Evolutionary conservation across 2,797 vertebrate species (phyloP), one percentile per base, ranked within the genome.

Genomic region (Sciurus vulgaris): DNA sequence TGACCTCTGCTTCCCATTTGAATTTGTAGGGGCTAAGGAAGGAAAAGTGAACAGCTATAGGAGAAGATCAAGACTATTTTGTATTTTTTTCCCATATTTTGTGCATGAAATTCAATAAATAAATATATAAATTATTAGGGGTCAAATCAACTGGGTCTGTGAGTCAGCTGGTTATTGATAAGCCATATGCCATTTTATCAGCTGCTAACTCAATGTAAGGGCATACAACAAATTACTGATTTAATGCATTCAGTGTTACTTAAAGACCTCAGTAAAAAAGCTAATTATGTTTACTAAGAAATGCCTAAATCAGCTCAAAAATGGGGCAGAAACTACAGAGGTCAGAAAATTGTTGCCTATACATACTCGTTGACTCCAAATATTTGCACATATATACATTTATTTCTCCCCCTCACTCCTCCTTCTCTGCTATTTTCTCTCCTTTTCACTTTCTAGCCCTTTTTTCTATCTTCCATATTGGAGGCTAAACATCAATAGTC

Each of bases 251-350:
- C 47, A 0, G 33, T 3, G n/a, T 12, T 8, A 14, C 26, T 41
- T 38, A 54, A 41, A 74, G 51, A 72, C 26, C 47, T 79, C 81
- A 2, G 22, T 2, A 13, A 20, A 33, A 86, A 3, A 35, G 56
- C 41, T 93, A 35, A 88, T 63, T 35, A 8, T 41, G 2, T 76
- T 88, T 67, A 44, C 59, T 33, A 83, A 76, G 63, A 54, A 86
- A 84, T 67, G 44, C 26, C 18, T 54, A 74, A 82, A 76, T 94
- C 83, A 93, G 86, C n/a, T 74, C 51, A 93, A 49, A 96, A 74
- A 28, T 49, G 26, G 33, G 3, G 78, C 72, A 72, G 65, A 88
- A 95, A 54, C 15, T 61, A 77, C 26, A 79, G 13, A 56, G 38
- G 20, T 65, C 61, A 91, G 56, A 83, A 83, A 78, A 88, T 22